These are phyloP conservation scores for Pyrgilauda ruficollis DNA, from an alignment of 2,113 vertebrate species.

Conservation along the genomic window DNA sequence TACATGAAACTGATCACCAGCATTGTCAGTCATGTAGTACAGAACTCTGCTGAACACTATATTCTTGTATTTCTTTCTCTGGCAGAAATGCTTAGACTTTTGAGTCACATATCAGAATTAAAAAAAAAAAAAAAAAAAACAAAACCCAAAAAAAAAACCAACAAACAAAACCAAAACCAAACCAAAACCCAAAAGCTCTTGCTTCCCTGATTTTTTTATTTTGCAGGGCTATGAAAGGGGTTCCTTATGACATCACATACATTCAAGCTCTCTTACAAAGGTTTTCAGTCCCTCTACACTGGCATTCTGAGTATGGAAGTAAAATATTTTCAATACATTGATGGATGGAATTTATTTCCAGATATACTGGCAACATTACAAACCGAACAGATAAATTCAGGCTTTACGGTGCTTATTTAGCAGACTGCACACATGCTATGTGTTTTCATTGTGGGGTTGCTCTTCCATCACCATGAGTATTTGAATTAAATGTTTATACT, in stretches of 20 bases:
- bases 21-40: background rate
- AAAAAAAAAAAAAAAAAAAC: too few species aligned
- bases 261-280: background rate
- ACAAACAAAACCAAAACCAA: too few species aligned
- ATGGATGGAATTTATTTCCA: background rate
- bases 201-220: background rate
- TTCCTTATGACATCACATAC: background rate
- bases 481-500: background rate
- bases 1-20: background rate
- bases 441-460: background rate
- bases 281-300: background rate
- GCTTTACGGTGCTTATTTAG: background rate
- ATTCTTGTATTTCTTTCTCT: background rate
- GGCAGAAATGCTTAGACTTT: background rate
- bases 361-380: background rate
- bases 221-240: background rate
- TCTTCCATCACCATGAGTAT: background rate
- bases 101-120: background rate
- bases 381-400: background rate
- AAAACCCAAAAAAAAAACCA: too few species aligned
- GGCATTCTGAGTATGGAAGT: background rate
- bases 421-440: background rate
- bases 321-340: background rate
- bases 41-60: background rate
- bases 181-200: background rate